phyloP scores from a whole-genome alignment of 2,113 vertebrate species.

The Antigone vipio region DNA sequence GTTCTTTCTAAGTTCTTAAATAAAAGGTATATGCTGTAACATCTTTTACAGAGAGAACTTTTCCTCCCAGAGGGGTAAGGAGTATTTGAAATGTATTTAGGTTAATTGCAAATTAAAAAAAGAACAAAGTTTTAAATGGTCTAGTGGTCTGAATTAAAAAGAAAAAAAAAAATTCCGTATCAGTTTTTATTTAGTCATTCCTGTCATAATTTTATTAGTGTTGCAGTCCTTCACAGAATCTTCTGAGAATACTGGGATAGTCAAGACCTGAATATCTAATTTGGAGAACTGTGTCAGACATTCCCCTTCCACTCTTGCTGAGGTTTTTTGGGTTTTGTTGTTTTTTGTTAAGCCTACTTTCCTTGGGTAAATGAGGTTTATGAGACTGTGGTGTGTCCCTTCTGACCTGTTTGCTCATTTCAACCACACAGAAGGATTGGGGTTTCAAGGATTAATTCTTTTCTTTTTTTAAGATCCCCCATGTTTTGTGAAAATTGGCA shows the following conservation, averaged over 20 bases:
- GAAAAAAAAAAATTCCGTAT: background rate
- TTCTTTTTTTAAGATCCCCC: background rate
- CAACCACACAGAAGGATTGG: background rate
- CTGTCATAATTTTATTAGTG: slow-evolving; percentile 37
- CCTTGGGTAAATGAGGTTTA: background rate
- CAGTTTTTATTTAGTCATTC: slow-evolving; percentile 49
- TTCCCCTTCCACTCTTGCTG: background rate
- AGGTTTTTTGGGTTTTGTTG: background rate
- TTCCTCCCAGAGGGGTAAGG: slow-evolving; percentile 18
- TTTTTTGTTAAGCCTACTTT: background rate
- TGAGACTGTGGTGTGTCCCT: background rate
- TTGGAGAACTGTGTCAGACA: slow-evolving; percentile 33
- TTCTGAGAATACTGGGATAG: slow-evolving; percentile 33
- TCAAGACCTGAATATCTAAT: slow-evolving; percentile 44
- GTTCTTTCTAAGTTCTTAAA: background rate
- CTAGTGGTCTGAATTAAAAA: slow-evolving; percentile 39
- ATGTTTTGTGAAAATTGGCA: background rate
- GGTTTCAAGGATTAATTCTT: background rate
- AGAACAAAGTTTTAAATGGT: slow-evolving; percentile 52
- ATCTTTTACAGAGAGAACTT: slow-evolving; percentile 19
- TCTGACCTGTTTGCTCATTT: background rate
- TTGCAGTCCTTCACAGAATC: slow-evolving; percentile 22
- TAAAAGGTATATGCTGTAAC: background rate
- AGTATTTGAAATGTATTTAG: slow-evolving; percentile 57
- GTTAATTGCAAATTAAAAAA: slow-evolving; percentile 68